Base-by-base conservation (phyloP, 2,888 invertebrate genomes). In the Thymelicus lineola region DNA sequence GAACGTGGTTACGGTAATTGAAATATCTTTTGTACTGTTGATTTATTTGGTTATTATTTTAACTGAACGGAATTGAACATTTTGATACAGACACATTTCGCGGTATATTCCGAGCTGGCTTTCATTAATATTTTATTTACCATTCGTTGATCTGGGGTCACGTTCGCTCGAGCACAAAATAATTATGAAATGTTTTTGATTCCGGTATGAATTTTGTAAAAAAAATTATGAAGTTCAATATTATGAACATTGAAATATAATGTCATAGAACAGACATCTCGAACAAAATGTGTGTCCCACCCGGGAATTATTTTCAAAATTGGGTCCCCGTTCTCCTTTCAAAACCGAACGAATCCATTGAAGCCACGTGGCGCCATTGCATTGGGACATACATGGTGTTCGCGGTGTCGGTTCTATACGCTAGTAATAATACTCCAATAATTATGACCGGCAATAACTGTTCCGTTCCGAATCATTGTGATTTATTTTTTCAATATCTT, bases 41-140 rank as follows among this genome's bases (percentile, higher is more conserved):
- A 50, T 17, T 50, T 50, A 50, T 50, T 50, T 50, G 50, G 15
- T 50, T 50, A 50, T 50, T 50, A 50, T 50, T 50, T 50, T 17
- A 50, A 15, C 15, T 15, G 17, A 50, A 50, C 50, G 14, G 17
- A 50, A 50, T 17, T 17, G 17, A 50, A 15, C 15, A 50, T 17
- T 50, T 50, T 17, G 17, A 50, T 50, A 15, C 7, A 15, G 14
- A 14, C 17, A 7, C 20, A 20, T 53, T 53, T 12, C 7, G 12
- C 5, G 17, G 7, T 0, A 42, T 12, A 42, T 42, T 42, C 17
- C 17, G 50, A 17, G 50, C 15, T 53, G 10, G 12, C 20, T 53
- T 53, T 53, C 20, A 53, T 53, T 53, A 20, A 53, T 53, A 53
- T 20, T 20, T 20, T 53, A 53, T 53, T 53, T 12, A 53, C 15